Evolutionary conservation across 2,113 vertebrate genomes (phyloP).

Genomic region (Pterophyllum scalare): DNA sequence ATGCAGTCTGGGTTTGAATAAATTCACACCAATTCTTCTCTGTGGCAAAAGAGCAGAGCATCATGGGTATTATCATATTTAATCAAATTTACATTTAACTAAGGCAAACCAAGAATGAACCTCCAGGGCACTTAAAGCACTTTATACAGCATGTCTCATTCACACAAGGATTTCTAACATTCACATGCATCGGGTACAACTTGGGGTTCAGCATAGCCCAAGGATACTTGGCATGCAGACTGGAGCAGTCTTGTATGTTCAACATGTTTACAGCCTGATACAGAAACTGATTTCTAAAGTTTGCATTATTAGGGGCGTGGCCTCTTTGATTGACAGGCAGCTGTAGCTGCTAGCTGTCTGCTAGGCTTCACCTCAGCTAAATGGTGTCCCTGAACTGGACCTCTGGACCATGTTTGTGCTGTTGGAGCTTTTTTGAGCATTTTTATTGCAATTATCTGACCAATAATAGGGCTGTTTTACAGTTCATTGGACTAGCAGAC

Average conservation of each 20-base stretch:
- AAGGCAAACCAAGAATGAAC: no score
- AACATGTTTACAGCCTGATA: no score
- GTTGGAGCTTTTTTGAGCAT: background rate
- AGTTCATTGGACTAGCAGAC: background rate
- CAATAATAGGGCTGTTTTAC: background rate
- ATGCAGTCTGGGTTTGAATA: background rate
- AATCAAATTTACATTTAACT: background rate
- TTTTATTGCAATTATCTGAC: background rate
- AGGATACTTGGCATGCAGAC: no score
- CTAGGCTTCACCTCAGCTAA: no score
- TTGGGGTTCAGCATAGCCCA: no score
- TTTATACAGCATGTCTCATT: no score
- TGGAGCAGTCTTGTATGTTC: no score
- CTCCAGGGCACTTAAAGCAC: no score
- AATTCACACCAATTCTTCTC: background rate
- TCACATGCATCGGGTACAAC: no score
- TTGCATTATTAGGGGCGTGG: no score
- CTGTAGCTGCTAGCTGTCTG: background rate
- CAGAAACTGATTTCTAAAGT: no score
- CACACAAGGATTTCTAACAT: no score
- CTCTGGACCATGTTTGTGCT: background rate
- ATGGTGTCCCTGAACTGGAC: background rate
- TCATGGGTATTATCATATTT: background rate
- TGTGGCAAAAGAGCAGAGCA: background rate
- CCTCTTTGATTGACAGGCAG: background rate